These are phyloP conservation scores for Zeugodacus cucurbitae DNA, from an alignment of 1,140 invertebrate genomes.

Conservation along the genomic window DNA sequence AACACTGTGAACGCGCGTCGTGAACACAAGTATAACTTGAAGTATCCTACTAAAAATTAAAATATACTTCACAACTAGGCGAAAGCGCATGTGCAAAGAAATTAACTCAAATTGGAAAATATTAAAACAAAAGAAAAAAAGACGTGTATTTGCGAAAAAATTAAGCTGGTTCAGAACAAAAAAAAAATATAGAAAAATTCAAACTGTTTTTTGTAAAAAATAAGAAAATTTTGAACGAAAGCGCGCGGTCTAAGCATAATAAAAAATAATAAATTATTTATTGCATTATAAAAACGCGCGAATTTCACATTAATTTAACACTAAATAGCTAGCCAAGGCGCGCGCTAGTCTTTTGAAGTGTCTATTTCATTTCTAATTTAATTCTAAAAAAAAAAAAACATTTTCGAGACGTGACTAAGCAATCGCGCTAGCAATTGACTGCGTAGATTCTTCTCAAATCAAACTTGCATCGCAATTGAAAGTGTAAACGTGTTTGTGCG, in stretches of 20 bases:
- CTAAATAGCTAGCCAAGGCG: not conserved
- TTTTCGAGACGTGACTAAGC: slow-evolving; percentile 30
- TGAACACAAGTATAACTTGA: slow-evolving; percentile 11
- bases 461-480: not conserved
- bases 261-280: not conserved
- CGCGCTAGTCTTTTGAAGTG: not conserved
- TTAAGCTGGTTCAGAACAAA: not conserved
- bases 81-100: not conserved
- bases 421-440: not conserved
- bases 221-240: not conserved
- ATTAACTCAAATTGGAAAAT: not conserved
- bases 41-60: not conserved
- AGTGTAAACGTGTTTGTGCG: not conserved
- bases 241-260: not conserved
- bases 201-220: not conserved
- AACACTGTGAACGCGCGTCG: slow-evolving; percentile 9
- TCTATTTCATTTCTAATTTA: not conserved
- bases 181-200: not conserved
- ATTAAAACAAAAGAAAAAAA: not conserved
- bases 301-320: not conserved
- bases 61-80: not conserved
- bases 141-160: not conserved
- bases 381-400: not conserved
- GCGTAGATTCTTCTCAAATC: slow-evolving; percentile 10
- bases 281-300: not conserved